phyloP scores from a whole-genome alignment of 2,113 vertebrate species.

The Cryptotis parvus region DNA sequence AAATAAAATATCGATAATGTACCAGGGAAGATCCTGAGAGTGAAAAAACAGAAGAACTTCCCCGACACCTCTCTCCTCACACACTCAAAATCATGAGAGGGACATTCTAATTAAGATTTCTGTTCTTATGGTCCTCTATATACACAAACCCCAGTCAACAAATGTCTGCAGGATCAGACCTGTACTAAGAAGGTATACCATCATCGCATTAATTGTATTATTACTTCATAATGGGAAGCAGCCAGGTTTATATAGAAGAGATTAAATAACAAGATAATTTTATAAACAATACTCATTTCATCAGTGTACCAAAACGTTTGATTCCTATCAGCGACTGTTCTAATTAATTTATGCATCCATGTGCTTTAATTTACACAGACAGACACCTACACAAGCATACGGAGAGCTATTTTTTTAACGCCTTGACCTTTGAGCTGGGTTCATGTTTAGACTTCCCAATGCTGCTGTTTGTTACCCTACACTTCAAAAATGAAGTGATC shows the following conservation, averaged over 20 bases:
- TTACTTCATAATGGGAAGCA: slow-evolving; percentile 74
- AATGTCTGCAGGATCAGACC: slow-evolving; percentile 79
- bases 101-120: slow-evolving; percentile 81
- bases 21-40: slow-evolving; percentile 58
- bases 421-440: slow-evolving; percentile 61
- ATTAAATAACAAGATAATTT: slow-evolving; percentile 82
- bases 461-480: slow-evolving; percentile 58
- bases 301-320: slow-evolving; percentile 74
- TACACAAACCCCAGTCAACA: slow-evolving; percentile 71
- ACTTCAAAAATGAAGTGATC: slow-evolving; percentile 68
- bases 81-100: background rate
- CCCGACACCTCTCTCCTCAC: too few species aligned
- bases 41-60: background rate
- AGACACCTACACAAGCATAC: slow-evolving; percentile 74
- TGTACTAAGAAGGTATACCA: slow-evolving; percentile 70
- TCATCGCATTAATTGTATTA: slow-evolving; percentile 80
- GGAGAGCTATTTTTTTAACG: slow-evolving; percentile 60
- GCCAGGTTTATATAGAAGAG: slow-evolving; percentile 79
- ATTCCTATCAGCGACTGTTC: slow-evolving; percentile 69
- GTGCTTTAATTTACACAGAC: slow-evolving; percentile 77
- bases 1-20: slow-evolving; percentile 68
- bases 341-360: slow-evolving; percentile 72
- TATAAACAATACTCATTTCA: slow-evolving; percentile 82
- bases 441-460: slow-evolving; percentile 65
- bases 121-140: slow-evolving; percentile 63